Conservation (phyloP, 2,888 invertebrate species). For the Hypercompe scribonia region DNA sequence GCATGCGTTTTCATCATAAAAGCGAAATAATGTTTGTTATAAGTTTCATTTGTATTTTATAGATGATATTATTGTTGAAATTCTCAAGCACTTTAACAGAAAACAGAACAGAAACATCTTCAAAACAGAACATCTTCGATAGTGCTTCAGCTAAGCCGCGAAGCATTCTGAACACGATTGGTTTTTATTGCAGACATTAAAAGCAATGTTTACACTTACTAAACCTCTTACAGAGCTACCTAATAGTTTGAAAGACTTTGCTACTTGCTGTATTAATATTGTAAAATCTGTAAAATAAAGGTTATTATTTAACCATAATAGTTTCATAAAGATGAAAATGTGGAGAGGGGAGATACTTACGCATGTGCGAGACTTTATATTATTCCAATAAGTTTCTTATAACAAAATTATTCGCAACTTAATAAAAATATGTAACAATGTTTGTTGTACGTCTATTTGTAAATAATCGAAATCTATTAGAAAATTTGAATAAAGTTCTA, state of each 20-base stretch:
- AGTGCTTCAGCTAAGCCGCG: not conserved
- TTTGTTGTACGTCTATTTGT: not conserved
- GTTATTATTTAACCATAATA: not conserved
- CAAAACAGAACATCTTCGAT: too few species aligned
- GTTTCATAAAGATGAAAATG: not conserved
- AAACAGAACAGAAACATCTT: too few species aligned
- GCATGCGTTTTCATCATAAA: not conserved
- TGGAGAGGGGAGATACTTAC: not conserved
- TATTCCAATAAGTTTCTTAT: not conserved
- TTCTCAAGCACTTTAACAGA: not conserved
- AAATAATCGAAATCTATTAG: not conserved
- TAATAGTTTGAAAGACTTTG: not conserved
- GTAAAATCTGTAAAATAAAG: not conserved
- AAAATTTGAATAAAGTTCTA: not conserved
- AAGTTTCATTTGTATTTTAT: not conserved
- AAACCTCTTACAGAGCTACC: not conserved
- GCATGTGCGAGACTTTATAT: not conserved
- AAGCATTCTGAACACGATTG: constrained; percentile 11
- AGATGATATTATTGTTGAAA: not conserved
- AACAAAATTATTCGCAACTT: not conserved
- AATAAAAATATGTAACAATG: not conserved
- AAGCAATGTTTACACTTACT: constrained; percentile 21
- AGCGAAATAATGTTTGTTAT: not conserved
- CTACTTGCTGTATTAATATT: not conserved
- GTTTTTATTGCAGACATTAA: constrained; percentile 17